These are phyloP conservation scores for Aurelia aurita DNA, from an alignment of 30 jellyfish, hydroid and myxozoan genomes.

Conservation along the genomic window DNA sequence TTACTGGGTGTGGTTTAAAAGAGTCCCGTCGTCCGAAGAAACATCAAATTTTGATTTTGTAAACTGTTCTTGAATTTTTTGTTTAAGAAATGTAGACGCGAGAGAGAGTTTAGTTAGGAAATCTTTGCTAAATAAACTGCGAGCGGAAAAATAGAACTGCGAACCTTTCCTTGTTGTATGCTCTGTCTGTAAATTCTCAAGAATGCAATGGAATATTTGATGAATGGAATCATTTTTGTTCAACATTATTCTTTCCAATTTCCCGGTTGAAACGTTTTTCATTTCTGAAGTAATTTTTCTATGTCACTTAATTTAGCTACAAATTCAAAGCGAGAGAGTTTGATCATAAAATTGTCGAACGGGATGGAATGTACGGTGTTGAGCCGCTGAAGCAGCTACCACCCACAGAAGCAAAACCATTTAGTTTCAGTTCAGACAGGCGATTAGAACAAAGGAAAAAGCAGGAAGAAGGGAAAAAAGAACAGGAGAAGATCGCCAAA, in stretches of 20 bases:
- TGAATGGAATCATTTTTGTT: too few species aligned
- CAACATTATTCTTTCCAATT: too few species aligned
- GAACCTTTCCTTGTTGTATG: too few species aligned
- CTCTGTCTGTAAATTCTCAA: too few species aligned
- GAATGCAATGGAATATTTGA: too few species aligned
- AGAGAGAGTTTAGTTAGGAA: too few species aligned
- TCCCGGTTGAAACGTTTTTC: too few species aligned
- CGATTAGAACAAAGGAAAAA: conserved; percentile 71
- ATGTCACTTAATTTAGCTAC: conserved; percentile 27
- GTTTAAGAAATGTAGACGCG: too few species aligned
- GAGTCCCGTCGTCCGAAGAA: neutral
- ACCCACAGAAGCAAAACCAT: conserved; percentile 77
- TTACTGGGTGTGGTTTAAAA: neutral
- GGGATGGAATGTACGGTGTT: conserved; percentile 80
- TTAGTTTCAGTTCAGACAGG: conserved; percentile 73
- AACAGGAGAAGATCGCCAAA: conserved; percentile 6
- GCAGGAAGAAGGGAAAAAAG: conserved; percentile 57
- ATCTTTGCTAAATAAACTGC: too few species aligned
- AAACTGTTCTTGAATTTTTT: too few species aligned
- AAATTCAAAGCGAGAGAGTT: conserved; percentile 89
- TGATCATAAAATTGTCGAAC: conserved; percentile 71
- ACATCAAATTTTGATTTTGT: neutral
- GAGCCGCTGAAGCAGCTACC: conserved; percentile 59
- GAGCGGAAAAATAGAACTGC: too few species aligned
- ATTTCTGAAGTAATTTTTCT: neutral